Conservation (phyloP, 1,140 invertebrate species). For the Sitophilus oryzae region DNA sequence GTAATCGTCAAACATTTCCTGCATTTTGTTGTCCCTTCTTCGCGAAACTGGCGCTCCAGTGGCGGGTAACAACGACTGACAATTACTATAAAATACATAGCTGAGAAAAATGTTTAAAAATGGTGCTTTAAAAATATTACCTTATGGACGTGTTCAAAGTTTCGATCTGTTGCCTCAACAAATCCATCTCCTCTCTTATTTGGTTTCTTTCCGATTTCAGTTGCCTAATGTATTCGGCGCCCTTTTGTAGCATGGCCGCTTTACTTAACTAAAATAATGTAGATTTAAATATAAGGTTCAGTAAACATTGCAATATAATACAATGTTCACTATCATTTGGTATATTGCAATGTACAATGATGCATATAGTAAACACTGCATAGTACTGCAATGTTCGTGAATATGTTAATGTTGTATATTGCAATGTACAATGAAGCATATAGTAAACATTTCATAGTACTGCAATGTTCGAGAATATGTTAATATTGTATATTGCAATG, state of each 20-base stretch:
- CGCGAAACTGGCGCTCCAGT: slow-evolving; percentile 90
- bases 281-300: neutral
- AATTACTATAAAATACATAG: slow-evolving; percentile 60
- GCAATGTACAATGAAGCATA: no score
- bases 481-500: no score
- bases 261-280: slow-evolving; percentile 67
- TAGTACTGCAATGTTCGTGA: no score
- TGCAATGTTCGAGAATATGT: no score
- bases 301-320: neutral
- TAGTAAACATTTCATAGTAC: no score
- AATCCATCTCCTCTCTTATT: slow-evolving; percentile 86
- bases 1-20: slow-evolving; percentile 92
- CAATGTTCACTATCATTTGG: no score
- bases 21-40: slow-evolving; percentile 84
- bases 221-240: slow-evolving; percentile 91
- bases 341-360: no score
- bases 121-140: slow-evolving; percentile 47
- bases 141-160: slow-evolving; percentile 84
- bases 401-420: no score
- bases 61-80: slow-evolving; percentile 89
- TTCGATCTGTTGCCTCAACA: slow-evolving; percentile 80
- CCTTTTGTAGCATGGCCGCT: slow-evolving; percentile 94
- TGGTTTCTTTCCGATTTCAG: slow-evolving; percentile 78
- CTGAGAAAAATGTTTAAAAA: slow-evolving; percentile 15
- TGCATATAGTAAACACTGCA: no score